Conservation (phyloP, 2,113 vertebrate species). For the Mirounga angustirostris region DNA sequence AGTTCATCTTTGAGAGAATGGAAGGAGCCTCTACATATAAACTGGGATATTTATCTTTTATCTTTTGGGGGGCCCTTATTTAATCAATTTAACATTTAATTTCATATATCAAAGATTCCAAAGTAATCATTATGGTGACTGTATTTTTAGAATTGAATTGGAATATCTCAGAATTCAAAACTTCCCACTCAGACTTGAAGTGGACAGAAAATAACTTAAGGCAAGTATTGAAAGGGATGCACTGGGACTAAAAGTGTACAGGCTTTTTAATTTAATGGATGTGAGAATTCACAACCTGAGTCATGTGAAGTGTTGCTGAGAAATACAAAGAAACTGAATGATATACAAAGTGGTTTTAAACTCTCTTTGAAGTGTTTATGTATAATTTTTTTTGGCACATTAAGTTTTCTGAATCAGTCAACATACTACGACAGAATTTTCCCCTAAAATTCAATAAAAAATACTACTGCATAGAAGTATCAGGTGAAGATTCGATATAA, state of each 20-base stretch:
- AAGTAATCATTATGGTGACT: not conserved
- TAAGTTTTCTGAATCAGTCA: constrained; percentile 38
- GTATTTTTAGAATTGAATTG: constrained; percentile 39
- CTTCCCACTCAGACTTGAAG: not conserved
- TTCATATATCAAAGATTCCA: not conserved
- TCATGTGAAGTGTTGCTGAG: not conserved
- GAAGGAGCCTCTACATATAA: not conserved
- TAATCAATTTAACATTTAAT: constrained; percentile 28
- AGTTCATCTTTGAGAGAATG: constrained; percentile 14
- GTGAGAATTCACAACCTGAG: constrained; percentile 3
- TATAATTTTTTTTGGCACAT: not conserved
- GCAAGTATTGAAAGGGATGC: not conserved
- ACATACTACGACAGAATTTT: not conserved
- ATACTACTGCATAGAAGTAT: not conserved
- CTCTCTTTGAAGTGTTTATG: not conserved
- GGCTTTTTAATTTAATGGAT: not conserved
- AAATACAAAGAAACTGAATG: constrained; percentile 14
- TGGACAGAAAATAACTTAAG: not conserved
- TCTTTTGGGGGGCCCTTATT: not conserved
- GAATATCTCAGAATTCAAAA: not conserved
- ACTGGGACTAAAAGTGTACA: not conserved
- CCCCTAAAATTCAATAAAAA: constrained; percentile 32
- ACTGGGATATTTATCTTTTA: not conserved
- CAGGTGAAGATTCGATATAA: not conserved
- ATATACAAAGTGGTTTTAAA: not conserved